Percentiles rank a stretch among this genome's conserved stretches.
Conservation (phyloP, 64 coral and sea anemone species). For the Montipora foliosa region DNA sequence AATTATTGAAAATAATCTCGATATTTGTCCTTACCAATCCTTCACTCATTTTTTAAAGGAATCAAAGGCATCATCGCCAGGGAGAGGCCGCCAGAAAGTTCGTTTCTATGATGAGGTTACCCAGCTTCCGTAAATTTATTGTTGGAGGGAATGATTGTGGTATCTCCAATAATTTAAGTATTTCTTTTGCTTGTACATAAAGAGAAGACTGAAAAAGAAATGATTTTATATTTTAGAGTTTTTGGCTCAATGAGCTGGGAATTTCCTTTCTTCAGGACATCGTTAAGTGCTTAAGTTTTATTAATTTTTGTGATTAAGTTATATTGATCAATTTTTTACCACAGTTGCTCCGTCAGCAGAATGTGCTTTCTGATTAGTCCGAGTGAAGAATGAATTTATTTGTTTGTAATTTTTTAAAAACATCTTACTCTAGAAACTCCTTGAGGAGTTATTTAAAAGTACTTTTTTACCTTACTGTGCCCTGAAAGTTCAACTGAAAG, state of each 20-base stretch:
- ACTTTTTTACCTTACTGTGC: not conserved
- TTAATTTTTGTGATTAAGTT: too few relatives aligned
- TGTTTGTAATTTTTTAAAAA: not conserved
- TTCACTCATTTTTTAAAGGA: not conserved
- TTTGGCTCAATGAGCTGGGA: not conserved
- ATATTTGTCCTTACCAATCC: not conserved
- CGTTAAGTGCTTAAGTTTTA: too few relatives aligned
- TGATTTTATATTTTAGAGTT: not conserved
- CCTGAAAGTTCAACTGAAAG: not conserved
- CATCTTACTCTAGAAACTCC: not conserved
- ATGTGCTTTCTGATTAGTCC: too few relatives aligned
- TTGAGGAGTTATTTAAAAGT: not conserved
- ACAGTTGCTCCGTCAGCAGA: too few relatives aligned
- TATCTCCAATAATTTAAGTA: not conserved
- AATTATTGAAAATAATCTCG: too few relatives aligned
- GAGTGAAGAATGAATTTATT: not conserved
- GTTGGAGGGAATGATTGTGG: not conserved
- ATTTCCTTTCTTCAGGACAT: too few relatives aligned
- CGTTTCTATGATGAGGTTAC: conserved; percentile 55
- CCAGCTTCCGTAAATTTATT: conserved; percentile 18
- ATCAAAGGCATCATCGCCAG: not conserved
- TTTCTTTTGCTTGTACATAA: not conserved
- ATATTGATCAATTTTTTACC: too few relatives aligned
- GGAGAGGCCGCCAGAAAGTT: conserved; percentile 18
- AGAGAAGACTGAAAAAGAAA: not conserved